A percentile compares a stretch with the other conserved stretches of the same genome.
Evolutionary conservation across 2,797 vertebrate species (phyloP).

Genomic region (Enteromius afrohamiltoni): DNA sequence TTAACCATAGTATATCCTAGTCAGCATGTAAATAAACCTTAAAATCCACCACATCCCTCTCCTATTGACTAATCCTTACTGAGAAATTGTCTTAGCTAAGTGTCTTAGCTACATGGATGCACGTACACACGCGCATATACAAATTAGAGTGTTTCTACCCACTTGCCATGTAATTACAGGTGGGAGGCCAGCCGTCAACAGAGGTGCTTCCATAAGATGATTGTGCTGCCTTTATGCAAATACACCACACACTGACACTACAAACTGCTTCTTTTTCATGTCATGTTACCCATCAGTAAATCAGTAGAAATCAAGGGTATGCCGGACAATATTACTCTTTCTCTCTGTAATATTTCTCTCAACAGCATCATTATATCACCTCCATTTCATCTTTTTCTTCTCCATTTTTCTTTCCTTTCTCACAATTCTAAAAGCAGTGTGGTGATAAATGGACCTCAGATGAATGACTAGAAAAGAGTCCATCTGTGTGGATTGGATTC

Average conservation of each 20-base stretch:
- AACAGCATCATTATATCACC: neutral
- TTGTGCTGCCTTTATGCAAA: constrained; percentile 5
- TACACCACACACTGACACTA: neutral
- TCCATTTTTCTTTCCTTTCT: constrained; percentile 27
- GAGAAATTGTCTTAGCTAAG: constrained; percentile 34
- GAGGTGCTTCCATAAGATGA: constrained; percentile 1
- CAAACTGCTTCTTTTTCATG: neutral
- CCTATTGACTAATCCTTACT: constrained; percentile 17
- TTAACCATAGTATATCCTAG: constrained; percentile 13
- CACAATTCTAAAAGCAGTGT: constrained; percentile 46
- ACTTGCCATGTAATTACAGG: constrained; percentile 47
- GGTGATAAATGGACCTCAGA: constrained; percentile 54
- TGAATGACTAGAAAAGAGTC: constrained; percentile 45
- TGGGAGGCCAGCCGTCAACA: constrained; percentile 21
- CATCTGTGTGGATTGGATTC: constrained; percentile 54
- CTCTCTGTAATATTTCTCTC: neutral
- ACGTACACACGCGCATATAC: neutral
- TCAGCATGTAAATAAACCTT: constrained; percentile 22
- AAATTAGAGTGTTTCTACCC: constrained; percentile 28
- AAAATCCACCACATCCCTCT: constrained; percentile 22
- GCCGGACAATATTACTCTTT: neutral
- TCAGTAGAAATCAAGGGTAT: neutral
- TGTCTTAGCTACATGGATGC: constrained; percentile 5
- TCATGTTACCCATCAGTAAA: neutral
- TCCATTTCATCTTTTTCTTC: constrained; percentile 15